Base-by-base conservation (phyloP, 2,113 vertebrate species). In the Heteronetta atricapilla region DNA sequence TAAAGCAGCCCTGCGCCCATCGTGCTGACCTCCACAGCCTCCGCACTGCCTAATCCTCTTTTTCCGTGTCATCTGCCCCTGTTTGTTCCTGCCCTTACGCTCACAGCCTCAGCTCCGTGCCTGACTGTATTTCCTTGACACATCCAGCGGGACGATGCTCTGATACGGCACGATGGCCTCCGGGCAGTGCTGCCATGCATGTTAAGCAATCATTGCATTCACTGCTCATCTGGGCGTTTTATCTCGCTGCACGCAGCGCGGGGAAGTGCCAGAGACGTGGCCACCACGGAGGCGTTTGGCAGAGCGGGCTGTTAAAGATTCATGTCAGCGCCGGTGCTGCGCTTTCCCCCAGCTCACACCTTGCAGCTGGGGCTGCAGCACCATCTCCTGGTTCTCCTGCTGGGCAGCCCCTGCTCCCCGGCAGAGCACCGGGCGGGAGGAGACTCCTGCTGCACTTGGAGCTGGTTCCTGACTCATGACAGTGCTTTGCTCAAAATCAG, bases 111-210 rank as follows among this genome's bases (percentile, higher is more conserved):
- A n/a, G 46, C 36, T 67, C 42, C 52, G 6, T 1, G 31, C 28
- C 9, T 4, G 59, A 5, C 67, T 40, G 13, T 19, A 29, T 67
- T 91, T 70, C 88, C 68, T 6, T 63, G 64, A 13, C 15, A 21
- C 0, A 55, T 3, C 36, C 69, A 77, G 50, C 2, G 52, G 25
- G 16, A 34, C 0, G 1, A 6, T 29, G 92, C 75, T 72, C 26
- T 55, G 63, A 42, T 21, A 34, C 22, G 0, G 0, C 20, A 3
- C 74, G 21, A 0, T 4, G 0, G 0, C 66, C 91, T 52, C 66
- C 55, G 20, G 85, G 82, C 85, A 90, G 62, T 42, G 48, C 34
- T 10, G 0, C 28, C 5, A n/a, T 8, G 56, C 48, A 7, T 10
- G 13, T 36, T 8, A 56, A 88, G 36, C 88, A 25, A 13, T 33